Evolutionary conservation across 2,113 vertebrate species (phyloP).

Genomic region (Gorsachius goisagi): DNA sequence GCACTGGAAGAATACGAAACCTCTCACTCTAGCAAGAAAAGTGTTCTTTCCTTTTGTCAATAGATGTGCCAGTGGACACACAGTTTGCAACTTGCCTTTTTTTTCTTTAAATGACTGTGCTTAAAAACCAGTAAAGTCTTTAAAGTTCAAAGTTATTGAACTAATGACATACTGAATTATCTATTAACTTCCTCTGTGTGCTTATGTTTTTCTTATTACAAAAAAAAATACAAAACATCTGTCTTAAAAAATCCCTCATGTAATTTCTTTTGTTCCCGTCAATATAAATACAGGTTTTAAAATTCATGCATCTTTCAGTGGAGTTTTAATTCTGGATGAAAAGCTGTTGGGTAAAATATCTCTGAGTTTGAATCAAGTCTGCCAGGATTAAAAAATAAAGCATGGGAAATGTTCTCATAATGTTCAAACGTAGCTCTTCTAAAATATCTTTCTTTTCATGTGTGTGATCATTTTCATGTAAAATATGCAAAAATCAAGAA

Average conservation of each 20-base stretch:
- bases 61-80: not conserved
- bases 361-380: conserved; percentile 10
- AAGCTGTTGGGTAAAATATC: not conserved
- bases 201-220: not conserved
- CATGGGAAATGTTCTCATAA: not conserved
- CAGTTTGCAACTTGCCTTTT: not conserved
- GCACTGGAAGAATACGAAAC: not conserved
- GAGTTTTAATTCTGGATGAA: not conserved
- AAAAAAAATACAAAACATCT: not conserved
- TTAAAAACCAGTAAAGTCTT: not conserved
- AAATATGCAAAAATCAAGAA: conserved; percentile 4
- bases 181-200: not conserved
- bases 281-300: not conserved
- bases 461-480: not conserved
- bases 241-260: not conserved
- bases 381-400: conserved; percentile 24
- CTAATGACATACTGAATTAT: not conserved
- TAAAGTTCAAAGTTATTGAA: not conserved
- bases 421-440: not conserved
- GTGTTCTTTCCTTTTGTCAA: not conserved
- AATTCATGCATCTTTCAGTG: not conserved
- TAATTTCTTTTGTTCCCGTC: not conserved
- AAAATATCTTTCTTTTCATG: not conserved
- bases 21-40: not conserved
- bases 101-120: not conserved